A percentile compares a stretch with the other conserved stretches of the same genome.
These are phyloP conservation scores for Aethes cnicana DNA, from an alignment of 2,888 invertebrate species.

Conservation along the genomic window DNA sequence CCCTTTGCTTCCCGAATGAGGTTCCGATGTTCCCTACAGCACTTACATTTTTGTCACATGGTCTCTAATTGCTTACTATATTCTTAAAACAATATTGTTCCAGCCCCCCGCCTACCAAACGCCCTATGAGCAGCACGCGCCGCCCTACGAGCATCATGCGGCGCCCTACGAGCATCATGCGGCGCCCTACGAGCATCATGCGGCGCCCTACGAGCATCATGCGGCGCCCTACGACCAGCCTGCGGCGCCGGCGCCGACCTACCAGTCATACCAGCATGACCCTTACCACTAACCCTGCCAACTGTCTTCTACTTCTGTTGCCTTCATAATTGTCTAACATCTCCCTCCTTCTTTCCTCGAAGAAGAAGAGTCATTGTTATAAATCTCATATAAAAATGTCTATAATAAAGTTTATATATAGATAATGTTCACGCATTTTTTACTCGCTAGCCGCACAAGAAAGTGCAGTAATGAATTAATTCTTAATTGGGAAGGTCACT, in stretches of 20 bases:
- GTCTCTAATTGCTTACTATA: no score
- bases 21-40: no score
- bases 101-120: no score
- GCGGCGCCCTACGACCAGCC: slow-evolving; percentile 33
- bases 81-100: no score
- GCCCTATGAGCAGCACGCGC: no score
- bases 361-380: slow-evolving; percentile 21
- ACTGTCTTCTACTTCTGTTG: slow-evolving; percentile 39
- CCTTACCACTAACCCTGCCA: slow-evolving; percentile 70
- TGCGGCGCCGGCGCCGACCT: slow-evolving; percentile 32
- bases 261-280: slow-evolving; percentile 55
- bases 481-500: slow-evolving; percentile 78
- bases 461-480: slow-evolving; percentile 80
- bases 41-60: no score
- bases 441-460: slow-evolving; percentile 52
- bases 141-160: no score
- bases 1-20: no score
- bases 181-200: no score
- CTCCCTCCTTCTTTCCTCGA: slow-evolving; percentile 17
- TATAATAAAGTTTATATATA: slow-evolving; percentile 13
- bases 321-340: neutral
- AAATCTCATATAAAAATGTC: slow-evolving; percentile 7
- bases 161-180: no score
- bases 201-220: slow-evolving; percentile 32
- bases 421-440: slow-evolving; percentile 16